Evolutionary conservation across 1,140 invertebrate genomes (phyloP).

Genomic region (Saccostrea cuccullata): DNA sequence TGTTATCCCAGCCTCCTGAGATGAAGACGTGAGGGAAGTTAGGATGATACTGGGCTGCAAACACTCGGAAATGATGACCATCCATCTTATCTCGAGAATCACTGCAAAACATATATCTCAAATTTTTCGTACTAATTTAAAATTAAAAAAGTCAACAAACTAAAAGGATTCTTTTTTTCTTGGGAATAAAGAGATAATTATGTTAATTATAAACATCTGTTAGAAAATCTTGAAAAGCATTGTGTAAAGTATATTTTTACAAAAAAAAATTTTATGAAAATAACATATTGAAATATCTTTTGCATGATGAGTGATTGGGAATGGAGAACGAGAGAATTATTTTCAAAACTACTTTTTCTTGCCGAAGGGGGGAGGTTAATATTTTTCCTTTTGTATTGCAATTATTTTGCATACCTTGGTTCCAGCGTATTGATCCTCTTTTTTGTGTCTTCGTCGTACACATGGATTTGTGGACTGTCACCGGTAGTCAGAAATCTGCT

Average conservation of each 20-base stretch:
- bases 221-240: no score
- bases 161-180: background rate
- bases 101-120: constrained; percentile 54
- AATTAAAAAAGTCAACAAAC: background rate
- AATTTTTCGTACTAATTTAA: background rate
- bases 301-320: no score
- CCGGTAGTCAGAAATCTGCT: constrained; percentile 71
- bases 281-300: no score
- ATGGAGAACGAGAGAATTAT: no score
- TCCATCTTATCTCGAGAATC: constrained; percentile 78
- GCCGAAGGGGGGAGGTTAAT: no score
- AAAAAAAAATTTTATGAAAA: no score
- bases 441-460: constrained; percentile 76
- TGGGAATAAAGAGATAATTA: no score
- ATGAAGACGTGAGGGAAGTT: constrained; percentile 84
- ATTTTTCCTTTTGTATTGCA: no score
- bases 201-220: no score
- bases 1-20: constrained; percentile 86
- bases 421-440: constrained; percentile 69
- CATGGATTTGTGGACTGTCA: constrained; percentile 68
- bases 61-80: constrained; percentile 85
- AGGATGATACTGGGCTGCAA: constrained; percentile 85
- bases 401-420: constrained; percentile 67
- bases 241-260: no score
- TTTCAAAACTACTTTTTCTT: no score